A percentile compares a stretch with the other conserved stretches of the same genome.
These are phyloP conservation scores for Suricata suricatta DNA, from an alignment of 2,113 vertebrate genomes.

Conservation along the genomic window DNA sequence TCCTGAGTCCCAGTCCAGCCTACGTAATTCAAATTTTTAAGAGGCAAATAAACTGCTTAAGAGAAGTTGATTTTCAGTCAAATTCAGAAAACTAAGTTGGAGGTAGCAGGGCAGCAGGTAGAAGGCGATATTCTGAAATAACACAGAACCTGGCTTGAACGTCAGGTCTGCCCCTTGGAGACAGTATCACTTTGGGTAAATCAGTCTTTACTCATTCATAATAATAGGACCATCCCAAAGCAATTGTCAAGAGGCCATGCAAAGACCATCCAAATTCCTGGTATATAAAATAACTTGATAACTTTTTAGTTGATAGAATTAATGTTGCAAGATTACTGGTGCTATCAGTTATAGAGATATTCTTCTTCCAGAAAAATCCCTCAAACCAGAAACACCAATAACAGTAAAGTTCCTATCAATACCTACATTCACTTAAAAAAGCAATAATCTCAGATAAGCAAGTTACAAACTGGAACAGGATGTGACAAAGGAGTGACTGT, in stretches of 20 bases:
- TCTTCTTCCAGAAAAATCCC: neutral
- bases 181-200: neutral
- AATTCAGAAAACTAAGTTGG: neutral
- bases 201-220: neutral
- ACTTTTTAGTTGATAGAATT: neutral
- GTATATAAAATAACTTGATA: neutral
- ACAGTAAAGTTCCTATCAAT: neutral
- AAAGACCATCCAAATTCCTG: neutral
- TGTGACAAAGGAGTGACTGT: neutral
- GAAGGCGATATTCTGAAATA: neutral
- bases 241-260: neutral
- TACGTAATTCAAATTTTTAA: neutral
- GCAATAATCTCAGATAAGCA: neutral
- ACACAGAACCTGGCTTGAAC: neutral
- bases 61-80: neutral
- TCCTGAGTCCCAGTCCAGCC: neutral
- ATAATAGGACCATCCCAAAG: neutral
- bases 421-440: neutral
- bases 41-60: neutral
- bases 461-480: neutral
- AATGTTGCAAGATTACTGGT: neutral
- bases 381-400: neutral
- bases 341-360: neutral
- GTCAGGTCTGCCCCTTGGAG: neutral
- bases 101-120: too few species aligned